A percentile compares a stretch with the other conserved stretches of the same genome.
These are phyloP conservation scores for Oedothorax gibbosus DNA, from an alignment of 1,140 invertebrate genomes.

Conservation along the genomic window DNA sequence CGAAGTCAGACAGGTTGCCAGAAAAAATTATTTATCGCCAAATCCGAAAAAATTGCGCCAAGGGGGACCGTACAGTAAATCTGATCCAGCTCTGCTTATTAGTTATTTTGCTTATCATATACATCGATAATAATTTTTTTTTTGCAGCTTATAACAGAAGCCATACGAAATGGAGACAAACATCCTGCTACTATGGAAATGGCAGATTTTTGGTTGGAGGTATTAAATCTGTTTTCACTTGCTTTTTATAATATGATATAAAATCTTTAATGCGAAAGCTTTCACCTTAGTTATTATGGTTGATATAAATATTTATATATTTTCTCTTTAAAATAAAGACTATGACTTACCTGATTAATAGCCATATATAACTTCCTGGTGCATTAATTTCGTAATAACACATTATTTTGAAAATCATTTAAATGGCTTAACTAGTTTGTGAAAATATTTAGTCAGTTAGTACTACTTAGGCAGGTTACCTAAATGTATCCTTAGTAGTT, in stretches of 20 bases:
- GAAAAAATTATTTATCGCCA: too few species aligned
- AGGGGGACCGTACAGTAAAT: too few species aligned
- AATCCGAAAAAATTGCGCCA: too few species aligned
- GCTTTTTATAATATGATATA: not conserved
- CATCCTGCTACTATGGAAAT: constrained; percentile 88
- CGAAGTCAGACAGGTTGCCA: too few species aligned
- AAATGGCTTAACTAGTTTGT: not conserved
- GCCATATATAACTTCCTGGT: not conserved
- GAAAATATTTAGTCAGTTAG: not conserved
- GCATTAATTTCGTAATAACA: not conserved
- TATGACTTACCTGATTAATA: not conserved
- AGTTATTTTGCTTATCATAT: not conserved
- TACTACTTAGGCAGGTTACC: not conserved
- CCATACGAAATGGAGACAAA: constrained; percentile 85
- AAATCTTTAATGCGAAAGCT: not conserved
- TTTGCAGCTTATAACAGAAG: constrained; percentile 89
- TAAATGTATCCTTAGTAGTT: too few species aligned
- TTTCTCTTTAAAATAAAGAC: not conserved
- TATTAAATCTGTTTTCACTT: constrained; percentile 59
- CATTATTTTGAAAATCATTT: not conserved
- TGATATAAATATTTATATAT: not conserved
- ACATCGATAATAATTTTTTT: constrained; percentile 62
- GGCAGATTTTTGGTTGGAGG: constrained; percentile 86
- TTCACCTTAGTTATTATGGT: not conserved
- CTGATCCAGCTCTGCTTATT: not conserved